phyloP scores from a whole-genome alignment of 37 sponge, comb jelly and placozoan species.

The Cladorhizidae sp. region DNA sequence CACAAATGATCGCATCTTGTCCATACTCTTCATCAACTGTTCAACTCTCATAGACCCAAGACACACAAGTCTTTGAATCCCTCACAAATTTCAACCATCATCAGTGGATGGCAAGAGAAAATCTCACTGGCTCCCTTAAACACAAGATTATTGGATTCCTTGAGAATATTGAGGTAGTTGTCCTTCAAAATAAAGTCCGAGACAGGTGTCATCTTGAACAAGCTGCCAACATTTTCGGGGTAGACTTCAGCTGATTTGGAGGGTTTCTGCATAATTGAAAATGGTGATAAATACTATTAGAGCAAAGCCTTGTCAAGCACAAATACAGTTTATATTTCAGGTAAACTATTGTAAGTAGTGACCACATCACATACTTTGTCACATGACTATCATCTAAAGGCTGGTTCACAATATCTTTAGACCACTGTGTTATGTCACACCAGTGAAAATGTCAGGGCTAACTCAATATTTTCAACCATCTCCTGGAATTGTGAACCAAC shows the following conservation, averaged over 20 bases:
- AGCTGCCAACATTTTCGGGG: slow-evolving; percentile 37
- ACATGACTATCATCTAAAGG: no score
- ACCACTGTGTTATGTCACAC: no score
- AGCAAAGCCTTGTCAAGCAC: no score
- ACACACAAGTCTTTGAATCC: slow-evolving; percentile 77
- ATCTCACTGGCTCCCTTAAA: slow-evolving; percentile 64
- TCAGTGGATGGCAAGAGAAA: slow-evolving; percentile 75
- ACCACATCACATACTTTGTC: no score
- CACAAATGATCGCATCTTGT: slow-evolving; percentile 80
- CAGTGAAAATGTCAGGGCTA: no score
- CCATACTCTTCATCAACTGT: slow-evolving; percentile 73
- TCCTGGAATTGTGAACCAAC: no score
- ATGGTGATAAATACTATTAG: no score
- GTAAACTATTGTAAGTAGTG: no score
- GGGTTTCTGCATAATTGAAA: slow-evolving; percentile 13
- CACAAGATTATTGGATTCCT: slow-evolving; percentile 35
- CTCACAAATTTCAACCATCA: slow-evolving; percentile 75
- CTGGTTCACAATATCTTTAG: no score
- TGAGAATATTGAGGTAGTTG: slow-evolving; percentile 56
- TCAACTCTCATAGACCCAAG: slow-evolving; percentile 87
- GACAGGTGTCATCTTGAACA: slow-evolving; percentile 58
- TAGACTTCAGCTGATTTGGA: slow-evolving; percentile 74
- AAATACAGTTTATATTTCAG: no score
- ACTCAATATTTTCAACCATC: no score
- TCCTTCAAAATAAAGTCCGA: slow-evolving; percentile 67